phyloP scores from a whole-genome alignment of 2,113 vertebrate species.

The Chrysemys picta region DNA sequence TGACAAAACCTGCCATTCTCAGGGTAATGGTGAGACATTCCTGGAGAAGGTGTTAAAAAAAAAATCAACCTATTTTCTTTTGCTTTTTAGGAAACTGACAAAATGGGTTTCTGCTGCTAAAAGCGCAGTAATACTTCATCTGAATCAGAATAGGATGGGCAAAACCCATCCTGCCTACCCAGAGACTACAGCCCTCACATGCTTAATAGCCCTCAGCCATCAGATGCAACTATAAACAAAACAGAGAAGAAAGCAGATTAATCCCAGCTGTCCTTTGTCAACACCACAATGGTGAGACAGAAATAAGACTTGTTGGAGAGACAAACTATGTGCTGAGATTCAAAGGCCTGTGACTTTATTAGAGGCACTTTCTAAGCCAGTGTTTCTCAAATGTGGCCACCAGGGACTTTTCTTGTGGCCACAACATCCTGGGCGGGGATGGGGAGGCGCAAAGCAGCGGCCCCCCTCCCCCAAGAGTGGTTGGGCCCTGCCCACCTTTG shows the following conservation, averaged over 20 bases:
- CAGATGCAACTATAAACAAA: background rate
- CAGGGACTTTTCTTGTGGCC: too few species aligned
- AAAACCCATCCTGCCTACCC: background rate
- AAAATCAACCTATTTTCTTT: slow-evolving; percentile 59
- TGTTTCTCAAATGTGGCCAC: too few species aligned
- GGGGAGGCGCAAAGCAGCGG: too few species aligned
- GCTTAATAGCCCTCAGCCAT: slow-evolving; percentile 26
- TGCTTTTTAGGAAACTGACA: slow-evolving; percentile 63
- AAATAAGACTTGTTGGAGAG: slow-evolving; percentile 1
- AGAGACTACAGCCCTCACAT: background rate
- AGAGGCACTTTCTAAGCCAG: background rate
- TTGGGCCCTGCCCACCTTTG: too few species aligned
- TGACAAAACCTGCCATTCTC: background rate
- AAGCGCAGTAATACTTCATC: slow-evolving; percentile 10
- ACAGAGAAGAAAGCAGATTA: background rate
- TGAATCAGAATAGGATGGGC: background rate
- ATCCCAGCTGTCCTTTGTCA: slow-evolving; percentile 7
- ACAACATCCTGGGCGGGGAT: too few species aligned
- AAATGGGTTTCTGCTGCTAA: slow-evolving; percentile 63
- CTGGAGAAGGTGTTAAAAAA: background rate
- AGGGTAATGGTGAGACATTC: slow-evolving; percentile 27
- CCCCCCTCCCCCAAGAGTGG: too few species aligned
- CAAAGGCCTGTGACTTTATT: background rate
- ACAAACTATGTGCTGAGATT: background rate
- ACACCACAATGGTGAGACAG: rapidly evolving